Conservation (phyloP, 2,113 vertebrate species). For the Esox niger region DNA sequence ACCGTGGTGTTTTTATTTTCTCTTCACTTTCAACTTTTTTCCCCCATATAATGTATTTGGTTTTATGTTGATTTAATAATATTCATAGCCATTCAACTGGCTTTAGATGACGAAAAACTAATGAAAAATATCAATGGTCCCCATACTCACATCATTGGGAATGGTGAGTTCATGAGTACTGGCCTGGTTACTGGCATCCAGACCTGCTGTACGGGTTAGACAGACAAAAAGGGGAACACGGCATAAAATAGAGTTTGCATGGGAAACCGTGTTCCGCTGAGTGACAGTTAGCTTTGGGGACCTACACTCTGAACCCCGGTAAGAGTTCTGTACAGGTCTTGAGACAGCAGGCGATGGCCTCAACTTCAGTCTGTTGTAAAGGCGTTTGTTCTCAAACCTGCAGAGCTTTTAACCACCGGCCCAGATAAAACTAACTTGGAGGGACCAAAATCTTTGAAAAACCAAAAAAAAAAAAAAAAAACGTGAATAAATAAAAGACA, state of each 20-base stretch:
- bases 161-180: conserved; percentile 99
- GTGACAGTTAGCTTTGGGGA: conserved; percentile 20
- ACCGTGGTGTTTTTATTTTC: no score
- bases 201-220: conserved; percentile 76
- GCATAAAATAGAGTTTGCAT: conserved; percentile 71
- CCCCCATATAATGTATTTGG: no score
- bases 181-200: conserved; percentile 95
- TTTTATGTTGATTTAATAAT: no score
- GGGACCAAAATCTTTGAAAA: neutral
- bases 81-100: no score
- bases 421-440: conserved; percentile 1
- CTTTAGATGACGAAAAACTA: neutral
- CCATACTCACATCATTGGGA: conserved; percentile 99
- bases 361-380: neutral
- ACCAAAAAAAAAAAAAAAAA: neutral
- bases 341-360: neutral
- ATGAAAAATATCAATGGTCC: neutral
- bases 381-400: neutral
- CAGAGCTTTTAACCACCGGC: neutral
- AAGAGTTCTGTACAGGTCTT: neutral
- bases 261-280: conserved; percentile 48
- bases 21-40: no score
- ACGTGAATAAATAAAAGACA: conserved; percentile 43
- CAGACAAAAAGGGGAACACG: conserved; percentile 46
- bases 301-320: neutral